Percentiles rank a stretch among this genome's conserved stretches.
These are phyloP conservation scores for Morbakka virulenta DNA, from an alignment of 30 jellyfish, hydroid and myxozoan species.

Conservation along the genomic window DNA sequence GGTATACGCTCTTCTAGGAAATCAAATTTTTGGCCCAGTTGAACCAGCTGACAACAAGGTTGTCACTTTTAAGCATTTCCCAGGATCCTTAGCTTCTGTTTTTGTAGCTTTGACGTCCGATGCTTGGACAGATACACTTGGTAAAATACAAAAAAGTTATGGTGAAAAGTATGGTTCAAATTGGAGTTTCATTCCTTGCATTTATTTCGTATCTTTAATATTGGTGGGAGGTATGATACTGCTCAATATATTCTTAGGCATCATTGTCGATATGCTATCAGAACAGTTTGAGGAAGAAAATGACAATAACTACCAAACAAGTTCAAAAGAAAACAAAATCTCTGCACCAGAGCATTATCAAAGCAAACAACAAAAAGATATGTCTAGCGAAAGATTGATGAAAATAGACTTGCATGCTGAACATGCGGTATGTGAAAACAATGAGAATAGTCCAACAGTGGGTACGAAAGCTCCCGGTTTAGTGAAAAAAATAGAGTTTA, in stretches of 20 bases:
- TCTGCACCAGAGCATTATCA: no score
- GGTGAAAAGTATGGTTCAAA: background rate
- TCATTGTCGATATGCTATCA: conserved; percentile 75
- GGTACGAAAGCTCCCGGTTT: no score
- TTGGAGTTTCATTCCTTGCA: conserved; percentile 21
- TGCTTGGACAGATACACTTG: conserved; percentile 70
- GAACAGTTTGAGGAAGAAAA: no score
- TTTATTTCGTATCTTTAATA: conserved; percentile 60
- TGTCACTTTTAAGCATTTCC: conserved; percentile 44
- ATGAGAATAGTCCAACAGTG: no score
- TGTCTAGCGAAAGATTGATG: no score
- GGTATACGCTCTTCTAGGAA: conserved; percentile 76
- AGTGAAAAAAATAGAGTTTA: no score
- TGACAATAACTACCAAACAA: no score
- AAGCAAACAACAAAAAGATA: no score
- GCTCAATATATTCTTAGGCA: conserved; percentile 85
- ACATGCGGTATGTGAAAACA: no score
- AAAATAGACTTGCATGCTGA: no score
- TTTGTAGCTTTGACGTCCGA: conserved; percentile 81
- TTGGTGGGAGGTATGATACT: conserved; percentile 69
- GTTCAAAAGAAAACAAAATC: no score
- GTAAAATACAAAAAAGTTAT: background rate
- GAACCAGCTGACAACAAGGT: background rate
- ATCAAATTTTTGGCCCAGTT: conserved; percentile 45
- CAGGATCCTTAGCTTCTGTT: conserved; percentile 55